Evolutionary conservation across 2,113 vertebrate species (phyloP).

Genomic region (Pagrus major): DNA sequence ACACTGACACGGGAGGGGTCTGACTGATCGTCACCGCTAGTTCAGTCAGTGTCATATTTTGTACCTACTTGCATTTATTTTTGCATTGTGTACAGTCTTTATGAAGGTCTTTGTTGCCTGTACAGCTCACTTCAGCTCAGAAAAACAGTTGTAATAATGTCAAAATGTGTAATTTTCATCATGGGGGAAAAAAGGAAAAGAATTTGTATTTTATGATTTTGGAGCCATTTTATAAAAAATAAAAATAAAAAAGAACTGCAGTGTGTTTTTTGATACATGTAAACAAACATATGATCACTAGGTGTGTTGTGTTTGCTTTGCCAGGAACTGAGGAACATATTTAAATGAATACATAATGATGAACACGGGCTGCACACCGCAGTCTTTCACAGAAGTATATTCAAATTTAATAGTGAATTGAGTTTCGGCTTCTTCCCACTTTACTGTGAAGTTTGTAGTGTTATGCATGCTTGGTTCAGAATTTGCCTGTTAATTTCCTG

Average conservation of each 20-base stretch:
- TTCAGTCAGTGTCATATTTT: slow-evolving; percentile 22
- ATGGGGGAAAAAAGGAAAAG: neutral
- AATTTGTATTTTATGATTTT: slow-evolving; percentile 19
- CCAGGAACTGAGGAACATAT: slow-evolving; percentile 9
- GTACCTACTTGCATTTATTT: slow-evolving; percentile 29
- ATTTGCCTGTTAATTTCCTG: neutral
- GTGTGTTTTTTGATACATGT: slow-evolving; percentile 13
- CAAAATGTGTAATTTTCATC: slow-evolving; percentile 6
- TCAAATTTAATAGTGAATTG: slow-evolving; percentile 7
- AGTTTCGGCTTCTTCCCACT: neutral
- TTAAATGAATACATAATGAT: neutral
- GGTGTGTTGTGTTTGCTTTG: neutral
- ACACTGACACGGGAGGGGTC: neutral
- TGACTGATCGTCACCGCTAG: neutral
- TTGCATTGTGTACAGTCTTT: slow-evolving; percentile 36
- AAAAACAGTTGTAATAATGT: slow-evolving; percentile 32
- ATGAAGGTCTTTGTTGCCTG: neutral
- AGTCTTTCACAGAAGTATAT: neutral
- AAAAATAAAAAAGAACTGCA: neutral
- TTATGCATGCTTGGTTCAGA: neutral
- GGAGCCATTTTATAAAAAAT: slow-evolving; percentile 1
- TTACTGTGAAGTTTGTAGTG: neutral
- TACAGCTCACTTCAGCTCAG: neutral
- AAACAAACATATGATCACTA: slow-evolving; percentile 27
- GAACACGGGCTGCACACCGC: neutral